Conservation (phyloP, 2,113 vertebrate species). For the Cyanocitta stelleri region DNA sequence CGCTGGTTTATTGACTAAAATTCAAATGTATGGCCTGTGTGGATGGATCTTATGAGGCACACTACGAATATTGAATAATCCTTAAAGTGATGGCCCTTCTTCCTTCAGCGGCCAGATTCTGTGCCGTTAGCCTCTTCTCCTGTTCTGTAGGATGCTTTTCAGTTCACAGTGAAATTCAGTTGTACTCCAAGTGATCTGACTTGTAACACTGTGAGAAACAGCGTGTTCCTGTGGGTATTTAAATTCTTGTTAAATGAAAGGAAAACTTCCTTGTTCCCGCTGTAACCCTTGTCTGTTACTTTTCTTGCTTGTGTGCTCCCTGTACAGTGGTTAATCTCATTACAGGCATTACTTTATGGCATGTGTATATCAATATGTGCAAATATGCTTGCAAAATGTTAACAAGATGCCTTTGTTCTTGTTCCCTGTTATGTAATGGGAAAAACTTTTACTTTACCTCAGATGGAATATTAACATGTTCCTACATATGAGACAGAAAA, state of each 20-base stretch:
- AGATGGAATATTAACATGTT: neutral
- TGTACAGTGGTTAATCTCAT: neutral
- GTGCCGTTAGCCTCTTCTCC: neutral
- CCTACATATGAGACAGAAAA: rapidly evolving
- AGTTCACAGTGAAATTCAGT: neutral
- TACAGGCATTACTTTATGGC: neutral
- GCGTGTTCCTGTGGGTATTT: rapidly evolving
- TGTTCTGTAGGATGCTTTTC: neutral
- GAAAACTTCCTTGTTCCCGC: neutral
- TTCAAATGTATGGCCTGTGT: rapidly evolving
- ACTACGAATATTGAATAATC: neutral
- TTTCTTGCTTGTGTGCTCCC: neutral
- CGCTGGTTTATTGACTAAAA: neutral
- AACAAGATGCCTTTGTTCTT: neutral
- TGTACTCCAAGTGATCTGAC: neutral
- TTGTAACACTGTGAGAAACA: neutral
- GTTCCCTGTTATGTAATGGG: rapidly evolving
- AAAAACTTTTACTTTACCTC: neutral
- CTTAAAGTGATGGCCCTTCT: neutral
- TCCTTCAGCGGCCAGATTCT: neutral
- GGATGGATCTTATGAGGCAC: neutral
- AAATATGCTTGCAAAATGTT: neutral
- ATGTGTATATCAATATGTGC: neutral
- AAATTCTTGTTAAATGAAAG: neutral
- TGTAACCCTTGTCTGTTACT: neutral